Evolutionary conservation across 2,113 vertebrate species (phyloP), one percentile per base, ranked within the genome.

Genomic region (Perca schrenkii): DNA sequence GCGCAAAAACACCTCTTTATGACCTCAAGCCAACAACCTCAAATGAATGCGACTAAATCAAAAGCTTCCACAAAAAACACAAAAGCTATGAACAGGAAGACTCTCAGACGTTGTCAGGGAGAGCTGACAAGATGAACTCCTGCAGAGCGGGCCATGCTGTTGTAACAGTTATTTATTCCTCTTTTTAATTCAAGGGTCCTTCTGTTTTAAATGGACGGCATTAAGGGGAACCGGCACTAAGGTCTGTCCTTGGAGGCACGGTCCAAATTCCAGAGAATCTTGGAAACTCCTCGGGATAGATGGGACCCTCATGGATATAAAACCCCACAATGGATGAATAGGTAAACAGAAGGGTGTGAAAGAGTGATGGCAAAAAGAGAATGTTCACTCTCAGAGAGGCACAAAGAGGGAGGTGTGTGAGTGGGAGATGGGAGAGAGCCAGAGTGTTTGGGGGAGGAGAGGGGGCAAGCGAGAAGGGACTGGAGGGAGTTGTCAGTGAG

Each of bases 361-460:
- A 95, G 95, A 95, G 90, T 94, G 94, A 95, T 95, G 95, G 93
- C 72, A 57, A 93, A 96, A 95, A 92, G 93, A 95, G 93, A 95
- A 93, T 94, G 93, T 93, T 92, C 90, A 86, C 92, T 94, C 89
- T 89, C 88, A 92, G 86, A 89, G 83, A 87, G 89, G 89, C 87
- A 93, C 89, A 92, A 89, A 90, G 88, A 91, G 83, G 90, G 93
- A 89, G 86, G 89, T 88, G 87, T 91, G 84, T 84, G 90, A 91
- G 88, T 79, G 88, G 87, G 92, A 87, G 90, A 91, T 89, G 88
- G 89, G 88, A 88, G 83, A 88, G 80, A 82, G 87, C 90, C 83
- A 84, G 66, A 69, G 81, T 40, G 77, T 47, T 84, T 47, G 52
- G 71, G 72, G 60, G 63, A 60, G 83, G 74, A 43, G 79, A 50